These are phyloP conservation scores for Spodoptera litura DNA, from an alignment of 1,140 invertebrate species.

Conservation along the genomic window DNA sequence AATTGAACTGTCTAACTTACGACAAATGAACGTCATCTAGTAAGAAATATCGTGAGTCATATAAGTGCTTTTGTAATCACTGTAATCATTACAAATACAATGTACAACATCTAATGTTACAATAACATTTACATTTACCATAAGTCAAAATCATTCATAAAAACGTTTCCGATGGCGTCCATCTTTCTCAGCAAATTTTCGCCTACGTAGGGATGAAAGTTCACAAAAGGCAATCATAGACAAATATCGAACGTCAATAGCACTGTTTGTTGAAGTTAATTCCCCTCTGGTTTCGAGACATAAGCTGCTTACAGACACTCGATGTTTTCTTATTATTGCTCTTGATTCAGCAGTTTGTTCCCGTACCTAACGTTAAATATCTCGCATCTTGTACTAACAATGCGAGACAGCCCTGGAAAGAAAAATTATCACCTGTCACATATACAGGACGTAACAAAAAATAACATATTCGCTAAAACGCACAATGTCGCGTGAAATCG, in stretches of 20 bases:
- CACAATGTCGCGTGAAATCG: slow-evolving; percentile 47
- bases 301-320: slow-evolving; percentile 27
- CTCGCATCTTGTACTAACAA: slow-evolving; percentile 7
- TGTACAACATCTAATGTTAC: no score
- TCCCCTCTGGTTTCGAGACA: not conserved
- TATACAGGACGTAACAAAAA: slow-evolving; percentile 51
- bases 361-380: slow-evolving; percentile 15
- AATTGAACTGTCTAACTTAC: no score
- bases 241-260: slow-evolving; percentile 25
- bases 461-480: slow-evolving; percentile 43
- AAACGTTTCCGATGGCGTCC: no score
- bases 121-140: no score
- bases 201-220: not conserved
- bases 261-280: slow-evolving; percentile 7
- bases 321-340: slow-evolving; percentile 2
- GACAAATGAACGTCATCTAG: no score
- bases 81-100: no score
- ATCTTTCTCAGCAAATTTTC: not conserved
- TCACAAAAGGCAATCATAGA: slow-evolving; percentile 33
- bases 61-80: no score
- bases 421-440: slow-evolving; percentile 51
- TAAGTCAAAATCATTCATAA: no score
- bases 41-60: no score
- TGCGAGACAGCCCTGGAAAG: slow-evolving; percentile 21
- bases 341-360: slow-evolving; percentile 11